Conservation (phyloP, 2,797 vertebrate species). For the Brachyrhaphis roseni region DNA sequence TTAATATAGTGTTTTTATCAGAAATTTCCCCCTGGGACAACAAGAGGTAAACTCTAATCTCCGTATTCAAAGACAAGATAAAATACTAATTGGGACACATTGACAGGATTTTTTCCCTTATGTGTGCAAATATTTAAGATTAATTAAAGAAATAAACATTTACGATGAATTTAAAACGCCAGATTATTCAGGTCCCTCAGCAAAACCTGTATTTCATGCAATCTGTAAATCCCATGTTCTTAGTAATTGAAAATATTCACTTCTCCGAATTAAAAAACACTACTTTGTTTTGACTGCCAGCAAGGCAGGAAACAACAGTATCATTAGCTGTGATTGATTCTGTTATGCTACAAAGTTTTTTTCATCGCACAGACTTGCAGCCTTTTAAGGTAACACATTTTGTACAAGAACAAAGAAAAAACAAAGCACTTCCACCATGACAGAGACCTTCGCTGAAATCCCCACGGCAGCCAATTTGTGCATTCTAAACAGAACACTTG, state of each 20-base stretch:
- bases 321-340: background rate
- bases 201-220: background rate
- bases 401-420: background rate
- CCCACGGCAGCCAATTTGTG: constrained; percentile 9
- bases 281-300: background rate
- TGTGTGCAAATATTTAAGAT: background rate
- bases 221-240: background rate
- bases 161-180: background rate
- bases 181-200: background rate
- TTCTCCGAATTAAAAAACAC: background rate
- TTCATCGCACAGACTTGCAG: background rate
- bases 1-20: too few species aligned
- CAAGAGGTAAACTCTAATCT: background rate
- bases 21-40: background rate
- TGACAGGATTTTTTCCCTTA: background rate
- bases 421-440: background rate
- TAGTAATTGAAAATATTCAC: background rate
- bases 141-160: background rate
- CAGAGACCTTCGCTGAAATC: constrained; percentile 14
- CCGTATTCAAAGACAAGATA: background rate
- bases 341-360: background rate
- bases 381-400: background rate
- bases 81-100: too few species aligned
- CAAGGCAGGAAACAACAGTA: background rate
- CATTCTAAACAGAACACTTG: constrained; percentile 19